These are phyloP conservation scores for Orchesella cincta DNA, from an alignment of 1,140 invertebrate genomes.

Conservation along the genomic window DNA sequence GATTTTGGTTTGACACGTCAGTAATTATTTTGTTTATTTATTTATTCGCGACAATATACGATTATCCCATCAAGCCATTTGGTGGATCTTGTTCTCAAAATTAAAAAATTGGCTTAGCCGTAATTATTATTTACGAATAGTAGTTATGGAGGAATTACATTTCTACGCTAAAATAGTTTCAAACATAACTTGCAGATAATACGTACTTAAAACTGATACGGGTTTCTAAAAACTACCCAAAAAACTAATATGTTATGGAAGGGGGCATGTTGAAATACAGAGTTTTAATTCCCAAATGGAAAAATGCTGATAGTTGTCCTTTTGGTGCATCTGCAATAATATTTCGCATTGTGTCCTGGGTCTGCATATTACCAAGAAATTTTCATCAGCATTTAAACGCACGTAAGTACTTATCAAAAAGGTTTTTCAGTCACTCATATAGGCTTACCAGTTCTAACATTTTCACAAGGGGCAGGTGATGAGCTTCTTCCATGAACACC, in stretches of 20 bases:
- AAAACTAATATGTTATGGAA: not conserved
- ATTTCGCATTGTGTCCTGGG: not conserved
- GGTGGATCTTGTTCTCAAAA: too few species aligned
- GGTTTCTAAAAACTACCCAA: not conserved
- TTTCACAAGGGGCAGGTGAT: not conserved
- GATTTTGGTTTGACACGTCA: too few species aligned
- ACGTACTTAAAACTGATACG: too few species aligned
- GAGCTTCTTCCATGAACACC: constrained; percentile 10
- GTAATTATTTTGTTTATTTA: too few species aligned
- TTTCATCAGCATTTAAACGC: not conserved
- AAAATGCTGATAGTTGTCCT: not conserved
- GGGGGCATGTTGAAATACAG: not conserved
- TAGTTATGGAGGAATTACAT: too few species aligned
- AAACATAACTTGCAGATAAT: too few species aligned
- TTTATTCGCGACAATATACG: too few species aligned
- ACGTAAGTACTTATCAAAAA: not conserved
- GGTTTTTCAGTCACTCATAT: too few species aligned
- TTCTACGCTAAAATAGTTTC: too few species aligned
- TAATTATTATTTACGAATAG: too few species aligned
- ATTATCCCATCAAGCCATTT: too few species aligned
- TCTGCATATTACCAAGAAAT: not conserved
- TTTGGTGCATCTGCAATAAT: not conserved
- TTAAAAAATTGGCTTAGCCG: too few species aligned
- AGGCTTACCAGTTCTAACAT: not conserved
- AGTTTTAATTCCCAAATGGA: not conserved